Percentiles rank a stretch among this genome's conserved stretches.
Conservation (phyloP, 2,797 vertebrate genomes). For the Rhinophrynus dorsalis region DNA sequence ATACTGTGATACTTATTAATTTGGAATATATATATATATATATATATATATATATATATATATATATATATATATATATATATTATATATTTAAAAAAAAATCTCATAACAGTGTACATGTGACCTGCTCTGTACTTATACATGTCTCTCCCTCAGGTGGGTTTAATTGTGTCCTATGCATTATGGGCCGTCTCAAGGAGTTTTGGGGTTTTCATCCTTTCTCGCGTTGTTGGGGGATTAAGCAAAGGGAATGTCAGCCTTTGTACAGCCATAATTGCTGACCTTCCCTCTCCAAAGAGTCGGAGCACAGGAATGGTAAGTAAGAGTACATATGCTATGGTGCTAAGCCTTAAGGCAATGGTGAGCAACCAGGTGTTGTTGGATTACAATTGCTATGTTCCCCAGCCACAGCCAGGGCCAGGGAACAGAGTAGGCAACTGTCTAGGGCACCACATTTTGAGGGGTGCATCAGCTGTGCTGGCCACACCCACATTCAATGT, state of each 20-base stretch:
- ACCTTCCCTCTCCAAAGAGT: constrained; percentile 80
- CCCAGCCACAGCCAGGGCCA: too few species aligned
- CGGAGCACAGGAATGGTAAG: constrained; percentile 91
- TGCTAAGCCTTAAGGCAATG: too few species aligned
- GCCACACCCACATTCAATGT: too few species aligned
- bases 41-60: background rate
- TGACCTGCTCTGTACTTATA: background rate
- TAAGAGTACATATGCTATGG: too few species aligned
- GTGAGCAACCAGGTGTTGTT: too few species aligned
- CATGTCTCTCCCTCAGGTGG: constrained; percentile 68
- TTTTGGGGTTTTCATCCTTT: constrained; percentile 90
- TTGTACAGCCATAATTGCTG: constrained; percentile 88
- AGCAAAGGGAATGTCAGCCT: constrained; percentile 96
- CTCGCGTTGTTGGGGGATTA: constrained; percentile 87
- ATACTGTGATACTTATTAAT: too few species aligned
- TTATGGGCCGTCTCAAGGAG: constrained; percentile 90
- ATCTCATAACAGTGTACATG: too few species aligned
- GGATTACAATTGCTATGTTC: too few species aligned
- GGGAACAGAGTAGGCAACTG: too few species aligned
- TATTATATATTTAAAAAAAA: background rate
- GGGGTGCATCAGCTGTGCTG: too few species aligned
- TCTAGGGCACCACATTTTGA: too few species aligned
- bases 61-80: background rate
- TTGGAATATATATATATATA: too few species aligned
- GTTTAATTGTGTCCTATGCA: constrained; percentile 83